phyloP scores from a whole-genome alignment of 2,113 vertebrate genomes.

The Prolemur simus region DNA sequence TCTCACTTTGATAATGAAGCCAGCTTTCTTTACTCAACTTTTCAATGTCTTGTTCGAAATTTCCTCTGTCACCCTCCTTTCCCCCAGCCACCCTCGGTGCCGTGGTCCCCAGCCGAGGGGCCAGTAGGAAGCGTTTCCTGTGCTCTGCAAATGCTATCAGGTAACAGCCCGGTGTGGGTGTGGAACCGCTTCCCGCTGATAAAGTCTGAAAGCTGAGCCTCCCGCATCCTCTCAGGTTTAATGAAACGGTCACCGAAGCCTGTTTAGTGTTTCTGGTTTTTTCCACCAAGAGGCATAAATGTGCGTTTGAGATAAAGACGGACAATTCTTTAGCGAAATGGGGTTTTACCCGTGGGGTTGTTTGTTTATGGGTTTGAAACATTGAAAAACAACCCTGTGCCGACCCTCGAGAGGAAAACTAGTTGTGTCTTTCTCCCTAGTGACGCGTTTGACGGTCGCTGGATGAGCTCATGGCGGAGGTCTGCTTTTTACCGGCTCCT shows the following conservation, averaged over 20 bases:
- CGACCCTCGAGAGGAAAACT: background rate
- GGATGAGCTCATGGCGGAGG: background rate
- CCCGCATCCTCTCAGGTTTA: background rate
- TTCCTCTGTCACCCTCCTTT: background rate
- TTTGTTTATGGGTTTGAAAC: background rate
- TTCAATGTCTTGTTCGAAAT: background rate
- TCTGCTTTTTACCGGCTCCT: background rate
- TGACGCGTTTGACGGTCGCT: background rate
- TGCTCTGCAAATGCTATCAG: background rate
- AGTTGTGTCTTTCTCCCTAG: background rate
- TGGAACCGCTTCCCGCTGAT: background rate
- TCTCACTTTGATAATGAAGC: background rate
- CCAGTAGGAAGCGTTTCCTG: constrained; percentile 3
- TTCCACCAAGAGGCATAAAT: background rate
- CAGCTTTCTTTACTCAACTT: background rate
- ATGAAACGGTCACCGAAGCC: background rate
- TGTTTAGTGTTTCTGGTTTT: background rate
- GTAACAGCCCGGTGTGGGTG: background rate
- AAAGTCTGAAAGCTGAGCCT: constrained; percentile 23
- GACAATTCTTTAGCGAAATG: background rate
- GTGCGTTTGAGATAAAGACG: background rate
- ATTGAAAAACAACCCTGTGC: background rate
- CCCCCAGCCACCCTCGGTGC: accelerated
- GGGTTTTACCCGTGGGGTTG: background rate
- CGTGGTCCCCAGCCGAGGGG: accelerated